Conservation (phyloP, 2,888 invertebrate species). For the Drosophila subsilvestris region DNA sequence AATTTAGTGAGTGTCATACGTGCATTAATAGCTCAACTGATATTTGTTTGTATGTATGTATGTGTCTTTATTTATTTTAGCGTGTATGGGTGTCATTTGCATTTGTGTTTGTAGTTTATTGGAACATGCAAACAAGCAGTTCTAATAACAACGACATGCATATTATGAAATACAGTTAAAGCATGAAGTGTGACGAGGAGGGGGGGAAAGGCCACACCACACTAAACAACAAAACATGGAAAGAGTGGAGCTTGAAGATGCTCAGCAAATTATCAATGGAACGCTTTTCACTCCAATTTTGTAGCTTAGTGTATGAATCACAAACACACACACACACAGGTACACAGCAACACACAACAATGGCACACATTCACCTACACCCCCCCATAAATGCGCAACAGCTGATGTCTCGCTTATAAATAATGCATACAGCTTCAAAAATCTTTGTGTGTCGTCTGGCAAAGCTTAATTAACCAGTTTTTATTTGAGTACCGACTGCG, state of each 20-base stretch:
- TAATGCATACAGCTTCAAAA: constrained; percentile 8
- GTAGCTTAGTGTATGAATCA: constrained; percentile 43
- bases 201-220: constrained; percentile 17
- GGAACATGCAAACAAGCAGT: constrained; percentile 73
- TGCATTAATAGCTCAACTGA: constrained; percentile 25
- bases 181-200: constrained; percentile 1
- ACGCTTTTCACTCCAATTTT: not conserved
- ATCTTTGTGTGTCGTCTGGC: constrained; percentile 38
- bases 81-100: constrained; percentile 35
- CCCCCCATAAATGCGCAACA: constrained; percentile 60
- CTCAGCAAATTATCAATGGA: constrained; percentile 4
- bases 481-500: constrained; percentile 25
- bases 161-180: constrained; percentile 62
- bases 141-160: constrained; percentile 69
- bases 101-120: constrained; percentile 48
- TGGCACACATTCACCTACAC: constrained; percentile 7
- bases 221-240: constrained; percentile 36
- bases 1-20: constrained; percentile 21
- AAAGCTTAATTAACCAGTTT: constrained; percentile 61
- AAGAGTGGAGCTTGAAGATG: not conserved
- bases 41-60: constrained; percentile 33
- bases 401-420: constrained; percentile 58
- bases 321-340: constrained; percentile 21
- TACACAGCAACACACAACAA: not conserved
- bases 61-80: constrained; percentile 6